phyloP scores from a whole-genome alignment of 2,797 vertebrate species.

The Chrysocyon brachyurus region DNA sequence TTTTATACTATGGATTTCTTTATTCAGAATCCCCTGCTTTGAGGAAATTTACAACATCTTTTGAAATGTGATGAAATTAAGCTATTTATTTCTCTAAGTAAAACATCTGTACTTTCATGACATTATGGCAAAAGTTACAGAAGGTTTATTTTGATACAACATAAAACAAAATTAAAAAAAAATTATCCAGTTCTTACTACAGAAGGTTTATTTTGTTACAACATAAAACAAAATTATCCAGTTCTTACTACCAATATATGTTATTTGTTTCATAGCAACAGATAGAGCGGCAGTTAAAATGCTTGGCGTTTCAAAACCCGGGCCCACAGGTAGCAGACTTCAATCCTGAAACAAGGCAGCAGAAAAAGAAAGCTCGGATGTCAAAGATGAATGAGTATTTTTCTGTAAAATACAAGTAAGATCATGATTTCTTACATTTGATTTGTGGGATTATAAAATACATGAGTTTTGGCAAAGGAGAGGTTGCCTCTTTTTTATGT shows the following conservation, averaged over 20 bases:
- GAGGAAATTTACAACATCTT: background rate
- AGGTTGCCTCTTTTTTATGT: background rate
- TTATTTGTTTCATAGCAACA: conserved; percentile 84
- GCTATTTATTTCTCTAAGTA: background rate
- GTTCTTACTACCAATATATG: conserved; percentile 22
- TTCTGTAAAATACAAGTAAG: conserved; percentile 88
- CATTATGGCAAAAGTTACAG: background rate
- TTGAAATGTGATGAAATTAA: conserved; percentile 11
- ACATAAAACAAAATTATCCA: background rate
- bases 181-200: background rate
- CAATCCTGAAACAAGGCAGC: conserved; percentile 89
- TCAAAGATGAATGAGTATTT: conserved; percentile 88
- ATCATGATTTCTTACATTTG: conserved; percentile 41
- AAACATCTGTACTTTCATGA: background rate
- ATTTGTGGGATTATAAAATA: conserved; percentile 36
- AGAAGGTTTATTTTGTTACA: background rate
- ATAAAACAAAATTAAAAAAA: conserved; percentile 47
- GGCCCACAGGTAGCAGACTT: conserved; percentile 90
- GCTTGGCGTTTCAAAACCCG: conserved; percentile 90
- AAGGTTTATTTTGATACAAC: background rate
- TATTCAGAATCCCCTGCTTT: background rate
- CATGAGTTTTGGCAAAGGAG: conserved; percentile 25
- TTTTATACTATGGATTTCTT: conserved; percentile 36
- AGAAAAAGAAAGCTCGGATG: conserved; percentile 88
- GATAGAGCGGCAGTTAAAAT: conserved; percentile 89